These are phyloP conservation scores for Pharmacophagus antenor DNA, from an alignment of 2,888 invertebrate genomes.

Conservation along the genomic window DNA sequence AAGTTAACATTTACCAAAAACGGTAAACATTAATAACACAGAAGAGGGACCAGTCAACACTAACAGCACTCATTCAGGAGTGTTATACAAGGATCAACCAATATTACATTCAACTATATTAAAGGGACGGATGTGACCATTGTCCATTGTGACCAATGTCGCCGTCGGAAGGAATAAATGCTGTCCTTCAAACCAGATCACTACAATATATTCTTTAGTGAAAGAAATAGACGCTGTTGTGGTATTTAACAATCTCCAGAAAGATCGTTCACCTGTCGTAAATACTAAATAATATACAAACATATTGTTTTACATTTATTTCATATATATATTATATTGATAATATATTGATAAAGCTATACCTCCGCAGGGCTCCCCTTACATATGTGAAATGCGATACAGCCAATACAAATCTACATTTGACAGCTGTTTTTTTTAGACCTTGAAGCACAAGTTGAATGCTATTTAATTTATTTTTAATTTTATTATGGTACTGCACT, in stretches of 20 bases:
- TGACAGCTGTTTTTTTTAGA: conserved; percentile 17
- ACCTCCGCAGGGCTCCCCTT: conserved; percentile 3
- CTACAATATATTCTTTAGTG: too few relatives aligned
- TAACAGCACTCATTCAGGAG: too few relatives aligned
- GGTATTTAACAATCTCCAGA: neutral
- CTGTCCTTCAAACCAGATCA: too few relatives aligned
- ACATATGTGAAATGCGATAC: conserved; percentile 23
- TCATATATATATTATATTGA: too few relatives aligned
- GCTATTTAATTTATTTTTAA: conserved; percentile 5
- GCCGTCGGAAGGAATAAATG: too few relatives aligned
- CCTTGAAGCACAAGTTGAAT: conserved; percentile 15
- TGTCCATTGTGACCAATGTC: too few relatives aligned
- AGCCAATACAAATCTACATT: conserved; percentile 9
- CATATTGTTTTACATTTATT: neutral
- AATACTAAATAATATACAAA: neutral
- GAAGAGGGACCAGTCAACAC: too few relatives aligned
- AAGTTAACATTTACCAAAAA: too few relatives aligned
- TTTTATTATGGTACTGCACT: neutral
- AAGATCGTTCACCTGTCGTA: neutral
- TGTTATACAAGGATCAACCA: too few relatives aligned
- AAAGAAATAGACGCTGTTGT: neutral
- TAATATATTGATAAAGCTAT: conserved; percentile 3
- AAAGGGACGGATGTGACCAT: too few relatives aligned
- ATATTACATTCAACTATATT: too few relatives aligned
- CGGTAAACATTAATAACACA: too few relatives aligned